A percentile compares a stretch with the other conserved stretches of the same genome.
phyloP scores from a whole-genome alignment of 2,888 invertebrate genomes.

The Carabus problematicus region DNA sequence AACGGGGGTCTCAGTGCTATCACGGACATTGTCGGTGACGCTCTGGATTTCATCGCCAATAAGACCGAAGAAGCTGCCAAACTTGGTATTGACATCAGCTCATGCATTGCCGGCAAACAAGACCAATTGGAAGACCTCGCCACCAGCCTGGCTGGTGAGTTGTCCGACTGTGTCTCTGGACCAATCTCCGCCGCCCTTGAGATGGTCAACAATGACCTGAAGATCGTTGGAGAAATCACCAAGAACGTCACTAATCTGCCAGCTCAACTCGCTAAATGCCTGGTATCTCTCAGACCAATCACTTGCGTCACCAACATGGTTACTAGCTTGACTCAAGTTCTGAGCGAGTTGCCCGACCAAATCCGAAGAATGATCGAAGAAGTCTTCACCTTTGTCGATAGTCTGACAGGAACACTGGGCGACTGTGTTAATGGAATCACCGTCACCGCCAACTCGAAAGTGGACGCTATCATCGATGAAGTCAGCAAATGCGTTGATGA shows the following conservation, averaged over 20 bases:
- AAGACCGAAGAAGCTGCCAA: not conserved
- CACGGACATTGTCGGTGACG: not conserved
- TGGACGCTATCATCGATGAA: not conserved
- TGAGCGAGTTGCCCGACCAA: constrained; percentile 1
- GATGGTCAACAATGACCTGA: constrained; percentile 3
- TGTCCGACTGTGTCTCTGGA: not conserved
- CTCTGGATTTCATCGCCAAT: not conserved
- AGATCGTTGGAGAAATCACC: not conserved
- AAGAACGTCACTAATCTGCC: constrained; percentile 9
- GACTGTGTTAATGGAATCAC: not conserved
- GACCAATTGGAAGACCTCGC: constrained; percentile 2
- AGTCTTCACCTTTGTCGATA: constrained; percentile 5
- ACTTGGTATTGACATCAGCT: constrained; percentile 10
- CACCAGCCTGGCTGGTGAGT: not conserved
- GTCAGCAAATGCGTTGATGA: constrained; percentile 18
- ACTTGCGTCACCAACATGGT: constrained; percentile 14
- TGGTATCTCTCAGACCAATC: constrained; percentile 18
- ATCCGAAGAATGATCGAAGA: not conserved
- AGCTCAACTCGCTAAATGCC: constrained; percentile 12
- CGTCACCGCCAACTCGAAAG: not conserved
- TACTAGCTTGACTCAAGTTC: not conserved
- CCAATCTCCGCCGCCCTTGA: not conserved
- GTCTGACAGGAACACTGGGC: not conserved
- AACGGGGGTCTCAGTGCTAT: not conserved
- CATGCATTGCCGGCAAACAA: not conserved